These are phyloP conservation scores for Dasyurus viverrinus DNA, from an alignment of 2,113 vertebrate species.

Conservation along the genomic window DNA sequence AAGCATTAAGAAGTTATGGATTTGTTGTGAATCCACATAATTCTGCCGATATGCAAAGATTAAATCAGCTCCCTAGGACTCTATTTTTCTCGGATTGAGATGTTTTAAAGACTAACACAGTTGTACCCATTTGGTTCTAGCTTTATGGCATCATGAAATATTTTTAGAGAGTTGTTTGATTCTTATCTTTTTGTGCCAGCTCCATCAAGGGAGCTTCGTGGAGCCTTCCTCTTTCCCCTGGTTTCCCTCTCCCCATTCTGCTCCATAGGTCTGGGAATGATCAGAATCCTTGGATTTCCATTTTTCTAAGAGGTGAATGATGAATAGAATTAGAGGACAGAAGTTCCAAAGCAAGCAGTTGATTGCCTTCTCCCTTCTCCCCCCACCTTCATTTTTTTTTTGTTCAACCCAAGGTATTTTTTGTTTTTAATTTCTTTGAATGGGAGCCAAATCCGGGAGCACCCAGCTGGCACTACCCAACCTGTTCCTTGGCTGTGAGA, in stretches of 20 bases:
- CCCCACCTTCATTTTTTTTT: neutral
- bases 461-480: neutral
- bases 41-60: neutral
- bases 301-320: neutral
- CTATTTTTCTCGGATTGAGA: neutral
- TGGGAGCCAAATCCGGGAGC: neutral
- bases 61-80: neutral
- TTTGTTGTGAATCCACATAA: neutral
- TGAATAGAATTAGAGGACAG: rapidly evolving
- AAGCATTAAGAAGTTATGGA: neutral
- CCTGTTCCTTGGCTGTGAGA: neutral
- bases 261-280: neutral
- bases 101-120: neutral
- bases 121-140: neutral
- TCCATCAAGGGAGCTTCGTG: neutral
- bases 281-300: neutral
- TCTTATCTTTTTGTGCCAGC: neutral
- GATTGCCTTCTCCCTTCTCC: neutral
- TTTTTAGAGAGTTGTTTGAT: neutral
- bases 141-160: neutral
- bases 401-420: neutral
- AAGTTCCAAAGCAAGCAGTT: neutral
- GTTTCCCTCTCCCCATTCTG: neutral
- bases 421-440: neutral
- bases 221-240: neutral